Base-by-base conservation (phyloP, 2,888 invertebrate genomes). In the Phania funesta region DNA sequence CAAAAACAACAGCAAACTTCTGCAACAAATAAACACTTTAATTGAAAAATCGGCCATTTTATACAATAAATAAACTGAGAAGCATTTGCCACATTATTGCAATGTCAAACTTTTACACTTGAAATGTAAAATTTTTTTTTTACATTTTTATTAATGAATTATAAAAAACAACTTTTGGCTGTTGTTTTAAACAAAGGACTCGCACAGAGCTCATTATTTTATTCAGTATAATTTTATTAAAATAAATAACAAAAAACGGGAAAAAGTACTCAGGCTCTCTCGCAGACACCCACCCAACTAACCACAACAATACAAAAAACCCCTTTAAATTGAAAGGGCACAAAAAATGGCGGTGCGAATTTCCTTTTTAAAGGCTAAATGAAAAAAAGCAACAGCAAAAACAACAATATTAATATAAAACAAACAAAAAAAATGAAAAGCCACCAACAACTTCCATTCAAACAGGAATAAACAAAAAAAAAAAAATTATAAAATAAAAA, bases 321-420 rank as follows among this genome's bases (percentile, higher is more conserved):
- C 70, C 54, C 71, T n/a, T n/a, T n/a, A 80, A 80, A 64, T 74
- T 81, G 54, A 74, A 82, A 78, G 56, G 76, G 60, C 83, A 89
- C 87, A 90, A 88, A 87, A 89, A 90, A 89, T 89, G 89, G 89
- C 89, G 89, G 89, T 86, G 89, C 89, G 88, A 88, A 89, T 87
- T 89, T 88, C 86, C 86, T 86, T 88, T 88, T 83, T 64, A 38
- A 74, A 74, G 73, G 48, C 54, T 74, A 68, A 58, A 77, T 64
- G 38, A 9, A 56, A 41, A 50, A 32, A 52, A 38, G 26, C 16
- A 64, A 80, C 50, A 58, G 18, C 54, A 48, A 67, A 56, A 75
- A 56, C 29, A 46, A 70, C 54, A 74, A 46, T 35, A 74, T 50
- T 18, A 26, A 35, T 29, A 56, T 38, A 64, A 22, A 48, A 29